phyloP scores from a whole-genome alignment of 2,113 vertebrate genomes.

The Phrynosoma platyrhinos region DNA sequence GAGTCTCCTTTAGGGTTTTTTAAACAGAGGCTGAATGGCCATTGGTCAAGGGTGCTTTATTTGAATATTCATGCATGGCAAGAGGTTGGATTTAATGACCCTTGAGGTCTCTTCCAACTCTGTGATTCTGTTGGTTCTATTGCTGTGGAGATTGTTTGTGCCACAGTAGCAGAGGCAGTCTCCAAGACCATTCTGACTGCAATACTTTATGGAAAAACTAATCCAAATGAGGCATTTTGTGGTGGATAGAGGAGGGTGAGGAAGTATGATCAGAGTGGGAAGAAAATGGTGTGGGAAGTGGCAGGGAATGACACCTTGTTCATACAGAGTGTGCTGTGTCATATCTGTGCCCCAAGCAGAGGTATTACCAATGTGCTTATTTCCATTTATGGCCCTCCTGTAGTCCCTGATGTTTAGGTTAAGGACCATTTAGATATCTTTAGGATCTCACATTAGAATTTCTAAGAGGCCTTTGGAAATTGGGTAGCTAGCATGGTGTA shows the following conservation, averaged over 20 bases:
- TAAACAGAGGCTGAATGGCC: no score
- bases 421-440: neutral
- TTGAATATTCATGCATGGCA: no score
- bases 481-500: no score
- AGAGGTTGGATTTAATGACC: no score
- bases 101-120: no score
- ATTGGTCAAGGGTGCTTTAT: no score
- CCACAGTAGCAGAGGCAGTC: no score
- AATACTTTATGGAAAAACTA: no score
- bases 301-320: neutral
- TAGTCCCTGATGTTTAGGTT: neutral
- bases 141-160: no score
- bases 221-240: neutral
- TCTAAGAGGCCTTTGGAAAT: neutral
- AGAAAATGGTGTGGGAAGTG: neutral
- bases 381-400: neutral
- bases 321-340: neutral
- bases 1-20: no score
- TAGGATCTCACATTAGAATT: neutral
- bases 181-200: no score
- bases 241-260: neutral
- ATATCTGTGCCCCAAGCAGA: neutral
- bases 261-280: neutral
- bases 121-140: no score
- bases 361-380: neutral